These are phyloP conservation scores for Trachymyrmex septentrionalis DNA, from an alignment of 1,140 invertebrate genomes.

Conservation along the genomic window DNA sequence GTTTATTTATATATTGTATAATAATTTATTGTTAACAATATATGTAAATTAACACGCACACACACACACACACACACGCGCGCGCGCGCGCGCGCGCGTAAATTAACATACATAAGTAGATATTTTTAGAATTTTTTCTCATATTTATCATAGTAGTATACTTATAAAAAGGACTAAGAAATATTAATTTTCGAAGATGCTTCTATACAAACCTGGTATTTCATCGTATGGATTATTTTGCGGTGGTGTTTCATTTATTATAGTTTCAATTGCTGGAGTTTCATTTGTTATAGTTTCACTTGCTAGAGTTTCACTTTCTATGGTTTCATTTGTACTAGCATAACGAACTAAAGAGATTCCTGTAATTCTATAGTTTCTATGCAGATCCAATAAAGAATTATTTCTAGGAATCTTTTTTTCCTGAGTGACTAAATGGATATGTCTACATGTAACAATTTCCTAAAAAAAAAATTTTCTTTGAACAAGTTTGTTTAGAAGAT, in stretches of 20 bases:
- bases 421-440: conserved; percentile 37
- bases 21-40: too few relatives aligned
- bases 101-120: not conserved
- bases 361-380: conserved; percentile 33
- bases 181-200: not conserved
- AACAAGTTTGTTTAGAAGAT: too few relatives aligned
- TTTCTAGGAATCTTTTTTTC: conserved; percentile 4
- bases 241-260: not conserved
- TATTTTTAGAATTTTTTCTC: not conserved
- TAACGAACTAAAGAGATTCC: conserved; percentile 45
- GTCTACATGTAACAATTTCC: conserved; percentile 54
- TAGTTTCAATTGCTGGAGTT: too few relatives aligned
- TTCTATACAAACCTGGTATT: conserved; percentile 64
- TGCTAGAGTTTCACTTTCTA: not conserved
- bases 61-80: too few relatives aligned
- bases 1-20: too few relatives aligned
- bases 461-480: conserved; percentile 5
- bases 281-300: conserved; percentile 1
- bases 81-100: too few relatives aligned
- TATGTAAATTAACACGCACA: too few relatives aligned
- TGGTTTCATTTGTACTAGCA: conserved; percentile 56
- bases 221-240: conserved; percentile 40
- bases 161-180: not conserved
- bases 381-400: not conserved
- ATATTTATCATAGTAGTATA: not conserved